phyloP scores from a whole-genome alignment of 2,113 vertebrate species.

The Thoracochromis brauschi region DNA sequence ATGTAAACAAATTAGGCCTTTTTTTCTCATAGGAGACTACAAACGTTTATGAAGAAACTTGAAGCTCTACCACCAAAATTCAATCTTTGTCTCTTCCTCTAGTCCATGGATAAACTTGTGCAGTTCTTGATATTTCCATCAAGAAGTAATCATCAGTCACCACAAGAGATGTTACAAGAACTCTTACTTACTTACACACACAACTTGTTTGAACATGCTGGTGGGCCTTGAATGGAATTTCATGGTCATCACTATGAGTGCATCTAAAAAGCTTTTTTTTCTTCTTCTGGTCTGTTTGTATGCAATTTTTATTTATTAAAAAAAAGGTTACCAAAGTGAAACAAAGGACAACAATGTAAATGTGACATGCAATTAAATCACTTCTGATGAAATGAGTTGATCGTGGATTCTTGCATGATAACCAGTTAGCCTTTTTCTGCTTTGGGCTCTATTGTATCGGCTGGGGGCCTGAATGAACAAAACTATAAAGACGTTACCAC shows the following conservation, averaged over 20 bases:
- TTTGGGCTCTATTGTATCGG: not conserved
- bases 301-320: not conserved
- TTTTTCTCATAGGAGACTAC: not conserved
- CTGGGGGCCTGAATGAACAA: not conserved
- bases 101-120: not conserved
- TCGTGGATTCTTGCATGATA: not conserved
- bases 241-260: not conserved
- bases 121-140: slow-evolving; percentile 3
- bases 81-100: not conserved
- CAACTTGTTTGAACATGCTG: not conserved
- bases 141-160: slow-evolving; percentile 32
- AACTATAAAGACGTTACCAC: not conserved
- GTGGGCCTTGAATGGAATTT: not conserved
- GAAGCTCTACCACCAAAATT: not conserved
- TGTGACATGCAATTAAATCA: not conserved
- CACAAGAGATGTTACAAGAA: slow-evolving; percentile 24
- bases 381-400: not conserved
- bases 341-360: not conserved
- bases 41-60: not conserved
- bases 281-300: not conserved
- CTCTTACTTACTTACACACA: not conserved
- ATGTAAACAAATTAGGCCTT: not conserved
- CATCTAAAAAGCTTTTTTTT: not conserved
- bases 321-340: not conserved
- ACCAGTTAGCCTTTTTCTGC: not conserved